Percentiles rank a stretch among this genome's conserved stretches.
Evolutionary conservation across 1,140 invertebrate species (phyloP).

Genomic region (Neoseiulus cucumeris): DNA sequence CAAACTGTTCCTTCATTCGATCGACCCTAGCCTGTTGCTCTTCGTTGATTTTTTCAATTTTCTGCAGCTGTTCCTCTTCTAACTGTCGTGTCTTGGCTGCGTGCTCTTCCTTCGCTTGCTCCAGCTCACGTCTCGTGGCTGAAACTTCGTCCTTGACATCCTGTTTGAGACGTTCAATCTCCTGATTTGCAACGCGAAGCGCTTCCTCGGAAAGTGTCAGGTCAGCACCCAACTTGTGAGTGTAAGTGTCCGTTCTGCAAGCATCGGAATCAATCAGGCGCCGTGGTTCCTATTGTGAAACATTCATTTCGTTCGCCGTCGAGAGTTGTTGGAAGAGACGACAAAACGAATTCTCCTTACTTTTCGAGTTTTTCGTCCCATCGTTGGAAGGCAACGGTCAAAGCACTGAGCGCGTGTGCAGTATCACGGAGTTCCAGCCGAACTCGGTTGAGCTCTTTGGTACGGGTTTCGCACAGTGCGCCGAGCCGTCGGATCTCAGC

Average conservation of each 20-base stretch:
- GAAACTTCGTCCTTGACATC: not conserved
- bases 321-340: no score
- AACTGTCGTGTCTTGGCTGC: not conserved
- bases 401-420: not conserved
- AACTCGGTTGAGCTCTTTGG: constrained; percentile 28
- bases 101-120: not conserved
- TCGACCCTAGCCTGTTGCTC: not conserved
- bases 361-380: constrained; percentile 8
- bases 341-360: no score
- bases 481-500: constrained; percentile 29
- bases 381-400: not conserved
- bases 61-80: not conserved
- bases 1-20: constrained; percentile 7
- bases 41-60: not conserved
- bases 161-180: constrained; percentile 3
- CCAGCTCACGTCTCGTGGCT: not conserved
- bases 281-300: no score
- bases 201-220: not conserved
- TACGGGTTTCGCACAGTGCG: constrained; percentile 28
- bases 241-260: constrained; percentile 3
- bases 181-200: not conserved
- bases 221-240: not conserved
- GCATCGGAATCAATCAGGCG: no score
- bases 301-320: no score
- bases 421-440: constrained; percentile 24